A percentile compares a stretch with the other conserved stretches of the same genome.
These are phyloP conservation scores for Microtus californicus DNA, from an alignment of 2,797 vertebrate genomes.

Conservation along the genomic window DNA sequence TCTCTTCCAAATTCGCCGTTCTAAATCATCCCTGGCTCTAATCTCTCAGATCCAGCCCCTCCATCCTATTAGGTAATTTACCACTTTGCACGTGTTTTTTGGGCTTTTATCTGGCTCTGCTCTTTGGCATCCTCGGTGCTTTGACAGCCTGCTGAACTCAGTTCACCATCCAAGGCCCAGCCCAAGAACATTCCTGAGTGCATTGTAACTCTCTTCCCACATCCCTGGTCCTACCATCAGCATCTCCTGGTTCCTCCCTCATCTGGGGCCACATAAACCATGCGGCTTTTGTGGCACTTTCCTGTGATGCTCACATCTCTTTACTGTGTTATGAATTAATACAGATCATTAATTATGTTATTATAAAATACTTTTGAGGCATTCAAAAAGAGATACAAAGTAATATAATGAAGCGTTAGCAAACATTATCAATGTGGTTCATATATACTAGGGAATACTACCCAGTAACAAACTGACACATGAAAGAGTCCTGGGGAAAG, in stretches of 20 bases:
- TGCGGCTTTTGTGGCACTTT: not conserved
- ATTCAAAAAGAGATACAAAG: not conserved
- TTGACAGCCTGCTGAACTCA: not conserved
- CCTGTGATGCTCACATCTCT: not conserved
- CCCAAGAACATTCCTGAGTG: not conserved
- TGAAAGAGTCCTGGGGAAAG: not conserved
- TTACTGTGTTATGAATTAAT: not conserved
- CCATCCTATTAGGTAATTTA: not conserved
- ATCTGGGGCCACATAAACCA: not conserved
- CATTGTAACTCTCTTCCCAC: not conserved
- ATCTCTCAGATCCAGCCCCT: not conserved
- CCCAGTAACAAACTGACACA: not conserved
- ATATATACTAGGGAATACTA: not conserved
- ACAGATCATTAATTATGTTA: not conserved
- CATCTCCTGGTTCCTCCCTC: not conserved
- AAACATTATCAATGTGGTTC: not conserved
- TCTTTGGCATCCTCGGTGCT: not conserved
- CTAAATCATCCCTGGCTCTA: not conserved
- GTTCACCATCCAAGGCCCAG: not conserved
- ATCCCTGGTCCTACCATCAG: not conserved
- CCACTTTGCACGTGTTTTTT: not conserved
- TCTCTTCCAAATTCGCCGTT: conserved; percentile 30
- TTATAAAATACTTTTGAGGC: conserved; percentile 9
- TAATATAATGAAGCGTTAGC: conserved; percentile 28
- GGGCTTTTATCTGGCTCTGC: not conserved